Conservation (phyloP, 2,888 invertebrate species). For the Diaprepes abbreviatus region DNA sequence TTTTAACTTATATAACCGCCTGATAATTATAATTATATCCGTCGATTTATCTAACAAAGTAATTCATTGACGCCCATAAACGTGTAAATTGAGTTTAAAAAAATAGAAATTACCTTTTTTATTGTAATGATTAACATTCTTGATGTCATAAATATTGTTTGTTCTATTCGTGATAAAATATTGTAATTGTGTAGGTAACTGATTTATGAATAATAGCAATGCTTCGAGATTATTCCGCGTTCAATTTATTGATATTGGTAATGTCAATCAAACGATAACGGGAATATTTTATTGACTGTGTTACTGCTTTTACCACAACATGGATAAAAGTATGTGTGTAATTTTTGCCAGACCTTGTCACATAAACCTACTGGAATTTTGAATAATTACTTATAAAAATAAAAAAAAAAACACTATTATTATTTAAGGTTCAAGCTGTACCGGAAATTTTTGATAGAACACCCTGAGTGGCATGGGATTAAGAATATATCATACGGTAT, state of each 20-base stretch:
- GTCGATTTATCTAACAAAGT: conserved; percentile 19
- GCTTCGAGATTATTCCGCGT: conserved; percentile 34
- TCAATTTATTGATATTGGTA: conserved; percentile 39
- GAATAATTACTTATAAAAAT: too few species aligned
- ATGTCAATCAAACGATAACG: conserved; percentile 31
- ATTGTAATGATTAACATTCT: conserved; percentile 32
- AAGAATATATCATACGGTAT: too few species aligned
- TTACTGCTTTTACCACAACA: not conserved
- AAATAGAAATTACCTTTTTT: conserved; percentile 29
- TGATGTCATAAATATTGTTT: conserved; percentile 35
- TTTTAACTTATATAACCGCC: too few species aligned
- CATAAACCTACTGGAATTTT: too few species aligned
- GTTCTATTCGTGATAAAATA: conserved; percentile 37
- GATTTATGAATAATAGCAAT: conserved; percentile 39
- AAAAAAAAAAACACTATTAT: too few species aligned
- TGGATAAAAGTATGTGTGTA: not conserved
- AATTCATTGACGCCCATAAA: conserved; percentile 19
- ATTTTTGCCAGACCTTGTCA: not conserved
- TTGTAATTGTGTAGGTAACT: conserved; percentile 41
- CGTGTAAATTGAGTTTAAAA: conserved; percentile 6
- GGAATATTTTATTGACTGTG: conserved; percentile 8
- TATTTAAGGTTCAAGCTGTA: too few species aligned
- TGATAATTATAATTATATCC: not conserved
- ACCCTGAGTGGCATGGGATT: too few species aligned
- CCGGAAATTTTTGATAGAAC: too few species aligned